Percentiles rank a stretch among this genome's conserved stretches.
Evolutionary conservation across 2,113 vertebrate genomes (phyloP).

Genomic region (Mesitornis unicolor): DNA sequence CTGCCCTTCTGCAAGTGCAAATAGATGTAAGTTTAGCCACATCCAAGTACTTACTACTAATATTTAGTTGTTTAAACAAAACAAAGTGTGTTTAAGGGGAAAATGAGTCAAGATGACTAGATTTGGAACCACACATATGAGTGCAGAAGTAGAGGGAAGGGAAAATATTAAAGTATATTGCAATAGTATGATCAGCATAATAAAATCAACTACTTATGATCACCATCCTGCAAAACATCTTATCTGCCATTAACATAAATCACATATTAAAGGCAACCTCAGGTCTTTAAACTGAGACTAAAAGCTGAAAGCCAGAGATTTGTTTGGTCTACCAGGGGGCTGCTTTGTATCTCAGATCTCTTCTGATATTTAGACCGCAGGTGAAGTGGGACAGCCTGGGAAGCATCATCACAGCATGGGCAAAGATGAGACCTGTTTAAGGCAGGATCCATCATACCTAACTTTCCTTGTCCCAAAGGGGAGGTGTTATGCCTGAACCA

Average conservation of each 20-base stretch:
- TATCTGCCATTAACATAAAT: not conserved
- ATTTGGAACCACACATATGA: not conserved
- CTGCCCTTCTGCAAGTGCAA: constrained; percentile 85
- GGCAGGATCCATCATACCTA: not conserved
- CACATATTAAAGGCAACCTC: not conserved
- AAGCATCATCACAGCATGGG: not conserved
- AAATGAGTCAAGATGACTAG: not conserved
- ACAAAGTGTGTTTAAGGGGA: not conserved
- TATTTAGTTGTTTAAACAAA: not conserved
- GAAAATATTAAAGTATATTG: not conserved
- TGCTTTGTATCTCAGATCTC: not conserved
- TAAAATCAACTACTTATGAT: not conserved
- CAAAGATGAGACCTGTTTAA: not conserved
- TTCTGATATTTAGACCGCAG: not conserved
- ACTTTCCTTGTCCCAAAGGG: not conserved
- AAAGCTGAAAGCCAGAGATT: not conserved
- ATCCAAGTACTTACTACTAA: not conserved
- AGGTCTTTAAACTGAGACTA: not conserved
- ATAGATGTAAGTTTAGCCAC: constrained; percentile 86
- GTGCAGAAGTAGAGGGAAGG: not conserved
- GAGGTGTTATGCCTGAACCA: not conserved
- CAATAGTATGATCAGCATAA: not conserved
- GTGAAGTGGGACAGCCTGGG: not conserved
- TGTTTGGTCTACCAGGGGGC: not conserved
- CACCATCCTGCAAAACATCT: not conserved